Conservation (phyloP, 2,797 vertebrate genomes). For the Trachurus trachurus region DNA sequence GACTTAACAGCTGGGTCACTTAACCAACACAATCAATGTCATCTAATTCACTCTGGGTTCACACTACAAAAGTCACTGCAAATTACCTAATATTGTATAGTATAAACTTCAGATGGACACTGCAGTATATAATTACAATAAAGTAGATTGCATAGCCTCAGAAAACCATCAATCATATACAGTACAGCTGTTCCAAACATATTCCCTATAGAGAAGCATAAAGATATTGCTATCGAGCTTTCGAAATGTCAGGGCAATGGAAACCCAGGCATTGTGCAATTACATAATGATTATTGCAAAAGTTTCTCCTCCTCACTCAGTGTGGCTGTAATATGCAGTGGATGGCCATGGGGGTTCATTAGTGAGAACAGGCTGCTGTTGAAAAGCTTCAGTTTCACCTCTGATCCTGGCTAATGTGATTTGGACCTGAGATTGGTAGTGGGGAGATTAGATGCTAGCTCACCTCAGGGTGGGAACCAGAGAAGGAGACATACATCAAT, state of each 20-base stretch:
- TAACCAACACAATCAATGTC: constrained; percentile 56
- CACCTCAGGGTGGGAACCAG: constrained; percentile 85
- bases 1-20: constrained; percentile 57
- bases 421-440: constrained; percentile 86
- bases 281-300: constrained; percentile 88
- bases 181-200: constrained; percentile 73
- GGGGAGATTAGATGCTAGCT: constrained; percentile 86
- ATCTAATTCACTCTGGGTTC: constrained; percentile 44
- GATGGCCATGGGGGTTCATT: constrained; percentile 88
- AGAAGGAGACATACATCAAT: constrained; percentile 86
- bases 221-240: constrained; percentile 86
- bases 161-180: constrained; percentile 84
- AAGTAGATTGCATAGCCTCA: constrained; percentile 77
- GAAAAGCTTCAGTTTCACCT: constrained; percentile 88
- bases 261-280: constrained; percentile 83
- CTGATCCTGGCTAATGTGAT: constrained; percentile 90
- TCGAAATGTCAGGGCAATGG: constrained; percentile 88
- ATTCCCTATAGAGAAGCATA: constrained; percentile 83
- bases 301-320: constrained; percentile 84
- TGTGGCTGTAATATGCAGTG: constrained; percentile 86
- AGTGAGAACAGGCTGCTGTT: constrained; percentile 86
- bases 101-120: constrained; percentile 76
- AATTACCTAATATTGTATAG: constrained; percentile 69
- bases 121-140: constrained; percentile 77
- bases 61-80: constrained; percentile 51